Conservation (phyloP, 1,140 invertebrate genomes). For the Caenorhabditis latens region DNA sequence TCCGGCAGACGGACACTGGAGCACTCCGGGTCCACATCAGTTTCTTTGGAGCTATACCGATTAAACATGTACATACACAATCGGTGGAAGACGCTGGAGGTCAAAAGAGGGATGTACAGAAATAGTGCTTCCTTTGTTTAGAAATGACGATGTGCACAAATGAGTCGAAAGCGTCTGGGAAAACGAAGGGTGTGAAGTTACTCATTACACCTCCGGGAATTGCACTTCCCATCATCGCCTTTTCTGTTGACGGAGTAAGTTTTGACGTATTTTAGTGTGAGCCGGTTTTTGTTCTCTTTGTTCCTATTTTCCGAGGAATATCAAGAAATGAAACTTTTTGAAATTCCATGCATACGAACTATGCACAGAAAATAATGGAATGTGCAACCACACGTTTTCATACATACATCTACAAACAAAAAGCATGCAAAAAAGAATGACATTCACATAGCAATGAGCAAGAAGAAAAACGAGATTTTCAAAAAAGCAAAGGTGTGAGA, state of each 20-base stretch:
- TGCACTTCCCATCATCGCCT: constrained; percentile 16
- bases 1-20: neutral
- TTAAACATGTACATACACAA: constrained; percentile 54
- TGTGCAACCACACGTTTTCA: neutral
- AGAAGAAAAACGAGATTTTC: neutral
- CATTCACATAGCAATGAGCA: neutral
- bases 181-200: constrained; percentile 27
- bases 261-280: neutral
- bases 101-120: constrained; percentile 17
- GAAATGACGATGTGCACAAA: constrained; percentile 15
- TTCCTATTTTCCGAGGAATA: neutral
- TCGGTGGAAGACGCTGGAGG: constrained; percentile 8
- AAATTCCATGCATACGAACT: constrained; percentile 54
- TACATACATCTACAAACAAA: neutral
- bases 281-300: neutral
- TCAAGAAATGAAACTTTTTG: neutral
- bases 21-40: neutral
- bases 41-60: constrained; percentile 50
- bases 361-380: neutral
- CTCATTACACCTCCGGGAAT: constrained; percentile 54
- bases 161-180: neutral
- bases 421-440: neutral
- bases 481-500: constrained; percentile 3
- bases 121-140: constrained; percentile 2
- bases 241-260: neutral